Evolutionary conservation across 2,797 vertebrate genomes (phyloP), one percentile per base, ranked within the genome.

Genomic region (Parauchenoglanis punctatus): DNA sequence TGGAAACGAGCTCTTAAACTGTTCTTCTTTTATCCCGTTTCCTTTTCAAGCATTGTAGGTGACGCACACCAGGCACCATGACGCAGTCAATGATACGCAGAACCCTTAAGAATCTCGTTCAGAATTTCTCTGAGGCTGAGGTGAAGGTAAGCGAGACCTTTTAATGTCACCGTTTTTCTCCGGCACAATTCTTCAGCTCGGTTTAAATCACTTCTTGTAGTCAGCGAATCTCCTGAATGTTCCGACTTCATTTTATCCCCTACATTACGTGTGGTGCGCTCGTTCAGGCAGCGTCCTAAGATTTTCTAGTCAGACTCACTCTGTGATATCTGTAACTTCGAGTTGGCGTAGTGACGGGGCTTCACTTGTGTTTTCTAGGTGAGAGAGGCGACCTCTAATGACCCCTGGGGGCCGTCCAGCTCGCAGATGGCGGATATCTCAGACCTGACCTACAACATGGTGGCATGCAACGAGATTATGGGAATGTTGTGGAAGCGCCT

Each of bases 91-190:
- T 99, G 94, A 97, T 99, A 49, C 94, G 98, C 35, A 93, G 98
- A 73, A 98, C 99, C 88, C 96, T 99, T 94, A 99, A 99, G 94
- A 99, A 99, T 96, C 97, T 99, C 88, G 98, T 99, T 92, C 99
- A 99, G 95, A 99, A 99, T 95, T 99, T 98, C 86, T 99, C 98
- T 28, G 98, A 99, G 95, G 98, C 98, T 0, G 98, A 99, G 94
- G 97, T 99, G 88, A 99, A 99, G 97, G 98, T 99, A 82, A 81
- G 83, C 20, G 12, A 28, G 25, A 31, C 0, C 4, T 46, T 44
- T 18, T 40, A n/a, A 12, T 31, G 8, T 54, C 49, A 63, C 20
- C 8, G 25, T 76, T 52, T 78, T 54, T 76, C 25, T 28, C 63
- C 0, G 15, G 46, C 13, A n/a, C 3, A 68, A 46, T 10, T 23